Base-by-base conservation (phyloP, 1,140 invertebrate genomes). In the Papilio polyxenes region DNA sequence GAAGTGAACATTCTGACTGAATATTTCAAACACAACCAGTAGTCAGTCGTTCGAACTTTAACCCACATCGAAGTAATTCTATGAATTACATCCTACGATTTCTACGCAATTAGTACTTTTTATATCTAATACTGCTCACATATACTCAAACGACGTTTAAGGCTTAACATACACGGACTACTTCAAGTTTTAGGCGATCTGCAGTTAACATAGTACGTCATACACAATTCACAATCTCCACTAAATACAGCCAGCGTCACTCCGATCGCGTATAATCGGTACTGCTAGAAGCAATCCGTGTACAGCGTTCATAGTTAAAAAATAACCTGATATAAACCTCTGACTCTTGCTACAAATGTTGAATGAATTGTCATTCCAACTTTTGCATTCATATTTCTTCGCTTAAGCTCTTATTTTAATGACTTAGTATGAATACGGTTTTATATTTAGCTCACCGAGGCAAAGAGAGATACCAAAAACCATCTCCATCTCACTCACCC, bases 341-440 rank as follows among this genome's bases (percentile, higher is more conserved):
- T 69, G 65, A 31, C 65, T 15, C 37, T 69, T 69, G 31, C 65
- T 13, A 31, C n/a, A 37, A 69, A 69, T 31, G 31, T 69, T 11
- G 13, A 31, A 37, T 13, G 23, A 37, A 37, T 69, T 69, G 17
- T 37, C 59, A 62, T 20, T 17, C 59, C 59, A 17, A 4, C 23
- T 37, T 37, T 23, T 69, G 59, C 65, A 37, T 69, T 37, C 20
- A 69, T 5, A 1, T 56, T 56, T 37, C 23, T 69, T 37, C 65
- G 31, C 65, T 65, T 65, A 37, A 69, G 65, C 65, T 69, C 23
- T 69, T 69, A 69, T 69, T 69, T 69, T 69, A 69, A 69, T 69
- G 65, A 69, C 4, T 65, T 65, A 13, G 11, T 37, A 69, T 69
- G 23, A 69, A 69, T 69, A 69, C 11, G 4, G 7, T 15, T 31